Evolutionary conservation across 2,113 vertebrate species (phyloP), one percentile per base, ranked within the genome.

Genomic region (Eleginops maclovinus): DNA sequence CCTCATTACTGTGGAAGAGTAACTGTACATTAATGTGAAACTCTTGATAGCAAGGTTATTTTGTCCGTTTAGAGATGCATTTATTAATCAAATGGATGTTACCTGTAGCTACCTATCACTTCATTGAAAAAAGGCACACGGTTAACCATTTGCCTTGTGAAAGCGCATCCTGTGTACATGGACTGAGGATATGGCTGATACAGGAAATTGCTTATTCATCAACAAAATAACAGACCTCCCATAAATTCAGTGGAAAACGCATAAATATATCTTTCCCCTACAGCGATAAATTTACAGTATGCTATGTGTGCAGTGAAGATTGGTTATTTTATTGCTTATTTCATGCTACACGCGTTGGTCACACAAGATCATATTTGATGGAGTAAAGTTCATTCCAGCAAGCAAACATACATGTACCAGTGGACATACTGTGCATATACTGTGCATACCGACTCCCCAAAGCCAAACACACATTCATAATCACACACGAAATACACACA

Each of bases 311-410:
- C 16, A 28, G 14, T 66, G 40, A 9, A 65, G 50, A 74, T 54
- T 28, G 70, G 28, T 50, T 68, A 19, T 28, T 74, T 63, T 19
- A 28, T 15, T 50, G 31, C 63, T 69, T 77, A 40, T 76, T 43
- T 75, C 71, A 51, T 49, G 79, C 72, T n/a, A 41, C 65, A 54
- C 2, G 0, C 60, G 36, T 61, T 13, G 10, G 55, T 43, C 60
- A 58, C 74, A 67, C 51, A 31, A 17, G n/a, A 67, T 78, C 3
- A 4, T 77, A 21, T 77, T 62, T 72, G 82, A 73, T 50, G 41
- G 54, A 62, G 63, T 71, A 61, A 79, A 76, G 74, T 73, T 85
- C 53, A 81, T 82, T 75, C 28, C 63, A 51, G 56, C 14, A n/a
- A 62, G 65, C 63, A 76, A 86, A 88, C 70, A 78, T 9, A 31